Evolutionary conservation across 2,888 invertebrate species (phyloP).

Genomic region (Seira ritae): DNA sequence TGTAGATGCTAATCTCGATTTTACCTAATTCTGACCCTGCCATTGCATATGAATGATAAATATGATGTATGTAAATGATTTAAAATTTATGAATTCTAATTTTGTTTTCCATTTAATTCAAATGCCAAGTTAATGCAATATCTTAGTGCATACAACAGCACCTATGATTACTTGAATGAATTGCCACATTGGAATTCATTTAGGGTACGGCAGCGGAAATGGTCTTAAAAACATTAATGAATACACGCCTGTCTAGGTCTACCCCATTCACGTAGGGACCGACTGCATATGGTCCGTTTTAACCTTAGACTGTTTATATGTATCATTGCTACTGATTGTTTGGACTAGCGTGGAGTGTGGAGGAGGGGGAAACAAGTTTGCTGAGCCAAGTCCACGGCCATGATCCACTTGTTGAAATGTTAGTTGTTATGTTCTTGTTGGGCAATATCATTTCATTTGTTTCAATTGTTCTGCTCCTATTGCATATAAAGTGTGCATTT

Average conservation of each 20-base stretch:
- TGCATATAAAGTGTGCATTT: not conserved
- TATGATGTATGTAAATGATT: not conserved
- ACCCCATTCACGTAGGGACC: not conserved
- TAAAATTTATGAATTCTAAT: not conserved
- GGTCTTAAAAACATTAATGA: not conserved
- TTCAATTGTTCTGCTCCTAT: not conserved
- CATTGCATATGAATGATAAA: not conserved
- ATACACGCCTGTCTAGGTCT: not conserved
- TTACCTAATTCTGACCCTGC: not conserved
- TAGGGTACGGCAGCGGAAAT: not conserved
- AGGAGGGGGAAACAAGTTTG: not conserved
- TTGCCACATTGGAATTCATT: not conserved
- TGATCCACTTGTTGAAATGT: slow-evolving; percentile 38
- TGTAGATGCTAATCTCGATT: too few species aligned
- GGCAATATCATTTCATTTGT: not conserved
- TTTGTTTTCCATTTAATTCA: not conserved
- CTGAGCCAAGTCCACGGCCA: slow-evolving; percentile 41
- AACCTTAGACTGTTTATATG: too few species aligned
- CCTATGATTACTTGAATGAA: not conserved
- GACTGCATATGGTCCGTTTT: too few species aligned
- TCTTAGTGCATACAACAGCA: not conserved
- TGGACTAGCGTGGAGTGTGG: too few species aligned
- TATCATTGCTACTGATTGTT: not conserved
- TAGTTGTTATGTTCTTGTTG: not conserved
- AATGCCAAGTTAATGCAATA: not conserved